Percentiles rank a stretch among this genome's conserved stretches.
These are phyloP conservation scores for Zygaena filipendulae DNA, from an alignment of 2,888 invertebrate species.

Conservation along the genomic window DNA sequence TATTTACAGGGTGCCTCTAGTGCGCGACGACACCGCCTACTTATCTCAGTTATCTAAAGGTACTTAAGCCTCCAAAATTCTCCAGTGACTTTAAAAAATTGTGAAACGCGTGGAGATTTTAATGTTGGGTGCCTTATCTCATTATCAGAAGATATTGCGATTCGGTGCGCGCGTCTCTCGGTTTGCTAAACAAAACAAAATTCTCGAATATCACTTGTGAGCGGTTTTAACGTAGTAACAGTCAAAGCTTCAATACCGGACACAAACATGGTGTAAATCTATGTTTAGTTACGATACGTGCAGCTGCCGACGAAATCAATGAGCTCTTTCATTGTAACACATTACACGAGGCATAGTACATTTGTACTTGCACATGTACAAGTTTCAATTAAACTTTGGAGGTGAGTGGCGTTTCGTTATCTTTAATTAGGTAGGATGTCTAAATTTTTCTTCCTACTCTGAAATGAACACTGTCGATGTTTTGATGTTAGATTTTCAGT, in stretches of 20 bases:
- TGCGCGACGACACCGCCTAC: slow-evolving; percentile 27
- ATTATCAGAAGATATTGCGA: slow-evolving; percentile 57
- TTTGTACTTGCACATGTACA: no score
- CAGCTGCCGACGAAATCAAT: slow-evolving; percentile 30
- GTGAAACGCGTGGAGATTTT: slow-evolving; percentile 57
- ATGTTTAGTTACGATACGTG: no score
- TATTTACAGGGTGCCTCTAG: slow-evolving; percentile 38
- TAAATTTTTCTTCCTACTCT: no score
- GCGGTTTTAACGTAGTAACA: no score
- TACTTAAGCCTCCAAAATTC: slow-evolving; percentile 63
- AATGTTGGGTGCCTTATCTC: slow-evolving; percentile 48
- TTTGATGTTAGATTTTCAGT: no score
- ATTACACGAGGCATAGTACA: slow-evolving; percentile 19
- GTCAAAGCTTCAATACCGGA: no score
- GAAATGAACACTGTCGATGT: no score
- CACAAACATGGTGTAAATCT: no score
- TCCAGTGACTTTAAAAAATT: slow-evolving; percentile 57
- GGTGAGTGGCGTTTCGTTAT: no score
- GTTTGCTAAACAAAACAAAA: slow-evolving; percentile 28
- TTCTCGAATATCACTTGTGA: slow-evolving; percentile 13
- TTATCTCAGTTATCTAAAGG: slow-evolving; percentile 65
- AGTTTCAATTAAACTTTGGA: no score
- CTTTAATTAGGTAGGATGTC: no score
- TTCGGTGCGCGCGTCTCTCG: slow-evolving; percentile 33
- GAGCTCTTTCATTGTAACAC: slow-evolving; percentile 24